phyloP scores from a whole-genome alignment of 2,113 vertebrate genomes.

The Egretta garzetta region DNA sequence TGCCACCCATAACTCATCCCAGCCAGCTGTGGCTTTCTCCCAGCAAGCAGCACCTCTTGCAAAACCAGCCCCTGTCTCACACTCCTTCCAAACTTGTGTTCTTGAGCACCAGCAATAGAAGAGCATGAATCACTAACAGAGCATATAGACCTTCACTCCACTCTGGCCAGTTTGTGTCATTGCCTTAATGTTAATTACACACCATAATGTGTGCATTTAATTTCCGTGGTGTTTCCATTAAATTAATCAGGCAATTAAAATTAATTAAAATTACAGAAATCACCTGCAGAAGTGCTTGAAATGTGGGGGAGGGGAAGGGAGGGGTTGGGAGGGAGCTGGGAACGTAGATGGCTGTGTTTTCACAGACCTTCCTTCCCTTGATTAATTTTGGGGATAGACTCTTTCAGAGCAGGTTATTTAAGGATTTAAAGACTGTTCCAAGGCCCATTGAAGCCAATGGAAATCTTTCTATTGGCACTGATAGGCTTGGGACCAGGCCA shows the following conservation, averaged over 20 bases:
- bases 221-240: constrained; percentile 73
- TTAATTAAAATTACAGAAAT: constrained; percentile 73
- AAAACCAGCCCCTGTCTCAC: constrained; percentile 53
- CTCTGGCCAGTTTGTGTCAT: constrained; percentile 55
- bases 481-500: constrained; percentile 33
- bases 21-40: constrained; percentile 59
- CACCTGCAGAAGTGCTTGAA: constrained; percentile 62
- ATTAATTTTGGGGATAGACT: constrained; percentile 64
- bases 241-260: constrained; percentile 76
- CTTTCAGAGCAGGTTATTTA: constrained; percentile 51
- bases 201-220: constrained; percentile 61
- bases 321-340: constrained; percentile 67
- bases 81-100: constrained; percentile 28
- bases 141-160: not conserved
- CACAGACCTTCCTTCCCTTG: constrained; percentile 60
- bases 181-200: constrained; percentile 57
- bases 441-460: not conserved
- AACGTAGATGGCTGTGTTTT: constrained; percentile 60
- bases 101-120: not conserved
- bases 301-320: constrained; percentile 40
- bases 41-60: constrained; percentile 50
- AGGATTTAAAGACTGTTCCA: constrained; percentile 52
- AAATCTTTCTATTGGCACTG: not conserved
- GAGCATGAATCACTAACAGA: constrained; percentile 55
- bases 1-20: constrained; percentile 55